phyloP scores from a whole-genome alignment of 2,113 vertebrate genomes.

The Polypterus bichir region DNA sequence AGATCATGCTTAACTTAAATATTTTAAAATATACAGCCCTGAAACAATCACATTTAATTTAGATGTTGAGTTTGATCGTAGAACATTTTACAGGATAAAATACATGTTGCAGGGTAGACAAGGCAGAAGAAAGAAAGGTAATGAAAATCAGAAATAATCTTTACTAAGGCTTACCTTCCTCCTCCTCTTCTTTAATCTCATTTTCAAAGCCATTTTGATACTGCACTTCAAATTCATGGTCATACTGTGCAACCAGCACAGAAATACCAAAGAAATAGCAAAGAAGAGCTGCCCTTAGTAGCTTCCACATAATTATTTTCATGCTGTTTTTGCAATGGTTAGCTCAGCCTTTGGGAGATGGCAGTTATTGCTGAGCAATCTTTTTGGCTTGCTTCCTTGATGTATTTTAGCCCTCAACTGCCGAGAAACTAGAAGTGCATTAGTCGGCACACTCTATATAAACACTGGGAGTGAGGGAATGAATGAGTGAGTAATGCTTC shows the following conservation, averaged over 20 bases:
- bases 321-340: slow-evolving; percentile 14
- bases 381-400: slow-evolving; percentile 32
- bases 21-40: too few relatives aligned
- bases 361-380: slow-evolving; percentile 44
- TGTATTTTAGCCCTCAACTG: slow-evolving; percentile 22
- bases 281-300: slow-evolving; percentile 43
- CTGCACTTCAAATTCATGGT: slow-evolving; percentile 45
- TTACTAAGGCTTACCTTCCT: too few relatives aligned
- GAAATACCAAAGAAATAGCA: slow-evolving; percentile 16
- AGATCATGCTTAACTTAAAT: too few relatives aligned
- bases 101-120: too few relatives aligned
- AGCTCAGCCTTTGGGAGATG: neutral
- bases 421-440: slow-evolving; percentile 21
- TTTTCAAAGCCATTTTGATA: slow-evolving; percentile 57
- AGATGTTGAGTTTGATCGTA: too few relatives aligned
- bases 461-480: slow-evolving; percentile 23
- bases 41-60: too few relatives aligned
- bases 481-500: slow-evolving; percentile 55
- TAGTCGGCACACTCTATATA: slow-evolving; percentile 23
- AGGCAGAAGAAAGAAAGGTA: too few relatives aligned
- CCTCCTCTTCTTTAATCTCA: slow-evolving; percentile 30
- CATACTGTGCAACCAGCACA: slow-evolving; percentile 39
- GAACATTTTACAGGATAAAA: too few relatives aligned
- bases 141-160: too few relatives aligned
- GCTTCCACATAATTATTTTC: slow-evolving; percentile 37